Evolutionary conservation across 2,797 vertebrate genomes (phyloP), one percentile per base, ranked within the genome.

Genomic region (Danio jaintianensis): DNA sequence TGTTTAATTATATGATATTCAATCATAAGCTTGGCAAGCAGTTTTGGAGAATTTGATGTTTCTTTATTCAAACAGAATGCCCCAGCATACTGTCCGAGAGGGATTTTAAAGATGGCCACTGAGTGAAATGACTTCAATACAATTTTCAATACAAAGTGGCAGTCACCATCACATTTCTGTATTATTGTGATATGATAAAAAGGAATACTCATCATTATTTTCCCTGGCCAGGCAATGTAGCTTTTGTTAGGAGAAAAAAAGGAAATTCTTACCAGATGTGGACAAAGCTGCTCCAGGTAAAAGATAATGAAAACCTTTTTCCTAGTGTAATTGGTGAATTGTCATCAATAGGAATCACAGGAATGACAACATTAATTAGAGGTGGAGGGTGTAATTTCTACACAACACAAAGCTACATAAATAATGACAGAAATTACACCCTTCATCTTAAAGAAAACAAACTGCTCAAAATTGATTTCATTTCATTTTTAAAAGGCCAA

Each of bases 251-350:
- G 20, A 36, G 64, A 68, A 16, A 48, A 43, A 61, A 63, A 47
- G 29, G 29, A 29, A 29, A 29, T 29, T 29, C 29, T 29, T 29
- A 29, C 29, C 29, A 5, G 6, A 38, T 11, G 63, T 9, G 20
- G 7, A n/a, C 22, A 69, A 52, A 52, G 15, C 9, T 38, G 7
- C 48, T 66, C 43, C 1, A 52, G 16, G 16, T 47, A 66, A 7
- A 52, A 69, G 66, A 69, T 69, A 69, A 69, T 69, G 16, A 29
- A 50, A 68, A 15, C 45, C 2, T 10, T 50, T 68, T 40, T 48
- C 36, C 16, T 2, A 50, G 43, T 15, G 67, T 48, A 48, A 48
- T 22, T 6, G 18, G 9, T 36, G 15, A 52, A n/a, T 69, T 52
- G 48, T 50, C 47, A 67, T 18, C 9, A 52, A 8, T n/a, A 38